Percentiles rank a stretch among this genome's conserved stretches.
Evolutionary conservation across 2,113 vertebrate genomes (phyloP).

Genomic region (Lichenostomus cassidix): DNA sequence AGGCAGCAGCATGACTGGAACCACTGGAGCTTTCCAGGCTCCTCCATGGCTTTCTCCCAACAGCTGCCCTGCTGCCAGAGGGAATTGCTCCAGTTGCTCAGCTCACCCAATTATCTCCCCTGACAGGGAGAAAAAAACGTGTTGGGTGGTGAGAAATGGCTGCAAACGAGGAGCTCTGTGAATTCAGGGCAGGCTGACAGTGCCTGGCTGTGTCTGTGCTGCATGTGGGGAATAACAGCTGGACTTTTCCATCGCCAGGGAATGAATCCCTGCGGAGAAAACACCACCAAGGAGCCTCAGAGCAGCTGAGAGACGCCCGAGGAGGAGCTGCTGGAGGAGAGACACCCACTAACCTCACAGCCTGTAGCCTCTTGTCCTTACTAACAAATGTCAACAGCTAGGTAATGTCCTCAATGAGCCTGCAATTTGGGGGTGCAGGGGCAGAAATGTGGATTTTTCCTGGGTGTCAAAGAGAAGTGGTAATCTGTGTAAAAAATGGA

Average conservation of each 20-base stretch:
- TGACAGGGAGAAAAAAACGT: not conserved
- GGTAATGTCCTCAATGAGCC: not conserved
- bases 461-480: fast-evolving
- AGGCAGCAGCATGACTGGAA: not conserved
- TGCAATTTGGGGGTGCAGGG: not conserved
- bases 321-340: not conserved
- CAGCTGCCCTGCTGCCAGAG: not conserved
- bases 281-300: not conserved
- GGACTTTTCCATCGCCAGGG: constrained; percentile 2
- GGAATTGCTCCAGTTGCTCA: not conserved
- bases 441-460: fast-evolving
- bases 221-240: not conserved
- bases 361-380: not conserved
- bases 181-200: not conserved
- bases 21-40: not conserved
- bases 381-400: constrained; percentile 41
- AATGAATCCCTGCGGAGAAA: constrained; percentile 14
- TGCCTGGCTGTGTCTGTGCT: not conserved
- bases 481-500: not conserved
- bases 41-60: not conserved
- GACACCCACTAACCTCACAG: not conserved
- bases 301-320: not conserved
- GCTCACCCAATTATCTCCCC: not conserved
- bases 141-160: not conserved
- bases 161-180: not conserved